Percentiles rank a stretch among this genome's conserved stretches.
Evolutionary conservation across 2,113 vertebrate genomes (phyloP).

Genomic region (Sebastes schlegelii): DNA sequence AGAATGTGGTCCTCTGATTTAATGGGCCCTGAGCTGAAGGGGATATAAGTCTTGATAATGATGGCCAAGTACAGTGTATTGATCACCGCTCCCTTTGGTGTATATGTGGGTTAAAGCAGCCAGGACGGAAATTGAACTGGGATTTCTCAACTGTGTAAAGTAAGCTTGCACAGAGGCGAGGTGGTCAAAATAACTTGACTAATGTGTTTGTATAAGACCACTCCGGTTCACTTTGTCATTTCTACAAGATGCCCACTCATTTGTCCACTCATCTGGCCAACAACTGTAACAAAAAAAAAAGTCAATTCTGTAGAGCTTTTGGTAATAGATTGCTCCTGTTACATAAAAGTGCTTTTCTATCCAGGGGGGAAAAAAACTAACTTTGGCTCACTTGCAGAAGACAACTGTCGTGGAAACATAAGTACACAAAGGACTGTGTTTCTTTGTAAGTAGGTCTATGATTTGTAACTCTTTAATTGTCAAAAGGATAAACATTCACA

Average conservation of each 20-base stretch:
- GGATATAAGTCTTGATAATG: slow-evolving; percentile 83
- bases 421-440: slow-evolving; percentile 5
- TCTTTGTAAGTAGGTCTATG: slow-evolving; percentile 11
- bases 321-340: slow-evolving; percentile 19
- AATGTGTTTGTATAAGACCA: slow-evolving; percentile 74
- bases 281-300: slow-evolving; percentile 22
- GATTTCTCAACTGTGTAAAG: slow-evolving; percentile 63
- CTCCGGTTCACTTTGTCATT: slow-evolving; percentile 62
- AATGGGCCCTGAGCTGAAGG: slow-evolving; percentile 75
- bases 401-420: slow-evolving; percentile 31
- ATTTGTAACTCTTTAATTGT: slow-evolving; percentile 46
- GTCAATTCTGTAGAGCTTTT: slow-evolving; percentile 14
- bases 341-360: slow-evolving; percentile 30
- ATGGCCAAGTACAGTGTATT: slow-evolving; percentile 79
- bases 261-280: slow-evolving; percentile 32
- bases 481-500: slow-evolving; percentile 42
- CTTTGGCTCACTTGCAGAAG: slow-evolving; percentile 24
- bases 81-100: slow-evolving; percentile 77
- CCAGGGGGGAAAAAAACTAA: neutral
- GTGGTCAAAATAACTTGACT: slow-evolving; percentile 72
- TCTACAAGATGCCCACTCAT: slow-evolving; percentile 52
- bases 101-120: slow-evolving; percentile 73
- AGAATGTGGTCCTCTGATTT: slow-evolving; percentile 78
- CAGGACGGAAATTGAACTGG: slow-evolving; percentile 71
- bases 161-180: slow-evolving; percentile 38